A percentile compares a stretch with the other conserved stretches of the same genome.
Evolutionary conservation across 2,888 invertebrate species (phyloP).

Genomic region (Drosophila mayaguana): DNA sequence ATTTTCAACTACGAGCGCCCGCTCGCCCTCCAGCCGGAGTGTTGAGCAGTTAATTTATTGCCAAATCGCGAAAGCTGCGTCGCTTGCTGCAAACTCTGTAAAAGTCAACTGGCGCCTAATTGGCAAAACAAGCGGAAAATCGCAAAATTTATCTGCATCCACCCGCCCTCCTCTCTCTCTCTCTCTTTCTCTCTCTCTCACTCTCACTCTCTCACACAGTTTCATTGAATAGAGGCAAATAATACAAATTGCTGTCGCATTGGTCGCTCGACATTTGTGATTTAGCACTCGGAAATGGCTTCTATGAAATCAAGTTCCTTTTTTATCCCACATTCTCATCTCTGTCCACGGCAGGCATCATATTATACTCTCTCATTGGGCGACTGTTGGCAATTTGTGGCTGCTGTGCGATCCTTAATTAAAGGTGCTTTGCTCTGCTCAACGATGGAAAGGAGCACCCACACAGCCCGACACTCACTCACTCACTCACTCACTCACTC

Average conservation of each 20-base stretch:
- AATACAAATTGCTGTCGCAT: conserved; percentile 57
- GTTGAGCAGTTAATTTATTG: conserved; percentile 63
- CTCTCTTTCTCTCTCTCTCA: neutral
- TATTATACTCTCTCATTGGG: neutral
- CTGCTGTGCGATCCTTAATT: conserved; percentile 47
- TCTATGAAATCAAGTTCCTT: conserved; percentile 56
- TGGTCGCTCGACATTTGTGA: conserved; percentile 39
- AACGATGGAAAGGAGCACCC: conserved; percentile 44
- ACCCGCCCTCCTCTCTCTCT: neutral
- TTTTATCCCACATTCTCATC: conserved; percentile 32
- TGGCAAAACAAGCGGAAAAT: conserved; percentile 81
- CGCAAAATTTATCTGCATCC: conserved; percentile 52
- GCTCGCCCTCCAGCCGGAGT: conserved; percentile 10
- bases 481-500: conserved; percentile 5
- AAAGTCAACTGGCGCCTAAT: conserved; percentile 80
- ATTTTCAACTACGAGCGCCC: conserved; percentile 21
- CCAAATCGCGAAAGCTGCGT: conserved; percentile 30
- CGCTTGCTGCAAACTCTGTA: conserved; percentile 30
- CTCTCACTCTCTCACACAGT: neutral
- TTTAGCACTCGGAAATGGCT: conserved; percentile 37
- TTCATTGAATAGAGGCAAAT: conserved; percentile 41
- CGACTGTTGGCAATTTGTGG: conserved; percentile 15
- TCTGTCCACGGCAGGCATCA: conserved; percentile 23
- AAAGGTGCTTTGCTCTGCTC: conserved; percentile 43
- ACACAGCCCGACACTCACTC: conserved; percentile 29